Conservation (phyloP, 2,888 invertebrate genomes). For the Apamea sordens region DNA sequence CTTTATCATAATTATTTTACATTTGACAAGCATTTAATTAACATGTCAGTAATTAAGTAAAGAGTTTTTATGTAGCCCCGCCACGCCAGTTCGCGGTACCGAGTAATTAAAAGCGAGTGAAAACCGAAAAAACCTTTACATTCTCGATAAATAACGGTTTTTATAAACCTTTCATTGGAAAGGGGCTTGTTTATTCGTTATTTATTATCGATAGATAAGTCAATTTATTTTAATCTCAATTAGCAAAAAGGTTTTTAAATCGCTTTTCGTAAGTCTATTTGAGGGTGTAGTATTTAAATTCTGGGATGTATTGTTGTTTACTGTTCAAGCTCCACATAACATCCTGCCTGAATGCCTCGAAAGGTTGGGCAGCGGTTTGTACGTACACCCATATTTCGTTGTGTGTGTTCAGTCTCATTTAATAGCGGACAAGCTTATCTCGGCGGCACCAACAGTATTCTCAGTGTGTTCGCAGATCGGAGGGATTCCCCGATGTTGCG, state of each 20-base stretch:
- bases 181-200: slow-evolving; percentile 33
- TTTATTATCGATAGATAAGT: slow-evolving; percentile 43
- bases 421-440: too few species aligned
- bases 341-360: too few species aligned
- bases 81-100: slow-evolving; percentile 23
- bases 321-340: neutral
- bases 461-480: too few species aligned
- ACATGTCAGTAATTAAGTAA: slow-evolving; percentile 43
- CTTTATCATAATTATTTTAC: slow-evolving; percentile 12
- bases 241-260: slow-evolving; percentile 6
- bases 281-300: neutral
- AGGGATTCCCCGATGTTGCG: too few species aligned
- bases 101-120: slow-evolving; percentile 40
- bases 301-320: neutral
- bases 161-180: slow-evolving; percentile 21
- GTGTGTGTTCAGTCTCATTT: too few species aligned
- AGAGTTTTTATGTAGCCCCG: slow-evolving; percentile 29
- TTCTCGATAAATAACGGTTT: slow-evolving; percentile 32
- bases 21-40: slow-evolving; percentile 47
- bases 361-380: too few species aligned
- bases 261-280: slow-evolving; percentile 11
- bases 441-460: too few species aligned
- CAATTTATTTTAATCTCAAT: slow-evolving; percentile 37
- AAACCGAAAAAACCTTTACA: slow-evolving; percentile 18
- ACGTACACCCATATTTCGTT: too few species aligned